A percentile compares a stretch with the other conserved stretches of the same genome.
Evolutionary conservation across 2,797 vertebrate species (phyloP).

Genomic region (Aeoliscus strigatus): DNA sequence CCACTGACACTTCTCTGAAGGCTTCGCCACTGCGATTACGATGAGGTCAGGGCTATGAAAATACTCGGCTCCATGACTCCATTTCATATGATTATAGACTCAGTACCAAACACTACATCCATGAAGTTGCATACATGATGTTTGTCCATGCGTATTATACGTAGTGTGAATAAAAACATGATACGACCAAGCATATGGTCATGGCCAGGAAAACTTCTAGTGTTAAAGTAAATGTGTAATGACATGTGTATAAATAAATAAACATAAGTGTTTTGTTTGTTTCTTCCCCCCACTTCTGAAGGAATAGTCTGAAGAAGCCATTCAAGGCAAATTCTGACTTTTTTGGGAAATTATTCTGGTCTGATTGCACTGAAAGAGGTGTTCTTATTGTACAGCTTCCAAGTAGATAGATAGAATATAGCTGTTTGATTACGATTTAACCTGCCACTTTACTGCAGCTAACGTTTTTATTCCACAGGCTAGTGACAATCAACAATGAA

Average conservation of each 20-base stretch:
- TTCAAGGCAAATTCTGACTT: constrained; percentile 44
- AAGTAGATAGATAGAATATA: constrained; percentile 27
- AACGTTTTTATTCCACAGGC: constrained; percentile 1
- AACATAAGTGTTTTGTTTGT: too few species aligned
- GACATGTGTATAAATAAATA: too few species aligned
- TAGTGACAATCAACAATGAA: constrained; percentile 46
- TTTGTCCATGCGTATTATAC: too few species aligned
- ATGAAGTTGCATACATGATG: constrained; percentile 9
- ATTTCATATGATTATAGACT: constrained; percentile 46
- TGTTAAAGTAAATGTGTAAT: too few species aligned
- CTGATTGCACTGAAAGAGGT: constrained; percentile 63
- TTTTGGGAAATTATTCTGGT: constrained; percentile 45
- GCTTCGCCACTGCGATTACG: constrained; percentile 49
- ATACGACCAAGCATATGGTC: too few species aligned
- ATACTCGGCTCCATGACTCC: constrained; percentile 44
- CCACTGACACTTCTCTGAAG: constrained; percentile 65
- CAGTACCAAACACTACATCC: constrained; percentile 19
- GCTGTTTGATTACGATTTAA: constrained; percentile 56
- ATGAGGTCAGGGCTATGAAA: constrained; percentile 67
- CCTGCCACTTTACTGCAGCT: constrained; percentile 10
- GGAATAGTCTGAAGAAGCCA: constrained; percentile 32
- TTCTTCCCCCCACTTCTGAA: too few species aligned
- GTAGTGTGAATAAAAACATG: too few species aligned
- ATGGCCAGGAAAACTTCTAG: too few species aligned
- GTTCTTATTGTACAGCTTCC: constrained; percentile 46